Base-by-base conservation (phyloP, 2,797 vertebrate genomes). In the Artibeus jamaicensis region DNA sequence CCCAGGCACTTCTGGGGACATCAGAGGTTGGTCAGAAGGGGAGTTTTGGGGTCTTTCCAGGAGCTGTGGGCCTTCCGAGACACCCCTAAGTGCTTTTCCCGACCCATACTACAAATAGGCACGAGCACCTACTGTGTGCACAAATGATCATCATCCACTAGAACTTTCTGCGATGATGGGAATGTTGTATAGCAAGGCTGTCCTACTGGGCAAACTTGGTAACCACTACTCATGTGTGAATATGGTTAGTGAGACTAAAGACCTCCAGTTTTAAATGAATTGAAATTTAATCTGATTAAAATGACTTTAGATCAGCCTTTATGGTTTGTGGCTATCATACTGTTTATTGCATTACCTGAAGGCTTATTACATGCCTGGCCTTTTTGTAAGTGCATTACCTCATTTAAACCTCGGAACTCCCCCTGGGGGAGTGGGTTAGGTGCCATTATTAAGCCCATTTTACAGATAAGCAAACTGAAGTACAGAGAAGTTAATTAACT, bases 381-480 rank as follows among this genome's bases (percentile, higher is more conserved):
- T 70, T 37, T 9, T 32, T 32, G n/a, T 79, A 32, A 93, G 10
- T n/a, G 46, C 48, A 21, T 77, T 7, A 9, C 21, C 19, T 81
- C 65, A 29, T 55, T 77, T 85, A 78, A 89, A 42, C 3, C 5
- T 84, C 42, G 82, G 44, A 87, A 78, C 21, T 39, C 44, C 22
- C n/a, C 22, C 37, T 55, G 15, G 22, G 19, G 9, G 24, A 39
- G 7, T n/a, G 7, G 39, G 39, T 42, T 70, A 42, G 22, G 68
- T 21, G 19, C 26, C 34, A 11, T 86, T 21, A 29, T 71, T 71
- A 65, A 81, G 29, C 15, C 65, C 44, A 46, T 76, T 85, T 79
- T 65, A 73, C 44, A 95, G 95, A 91, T 83, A 77, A 53, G 46
- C 22, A 77, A 86, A 88, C 18, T 32, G 44, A 92, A 73, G 68